Percentiles rank a stretch among this genome's conserved stretches.
Conservation (phyloP, 92 coral and sea anemone species). For the Siderastrea radians region DNA sequence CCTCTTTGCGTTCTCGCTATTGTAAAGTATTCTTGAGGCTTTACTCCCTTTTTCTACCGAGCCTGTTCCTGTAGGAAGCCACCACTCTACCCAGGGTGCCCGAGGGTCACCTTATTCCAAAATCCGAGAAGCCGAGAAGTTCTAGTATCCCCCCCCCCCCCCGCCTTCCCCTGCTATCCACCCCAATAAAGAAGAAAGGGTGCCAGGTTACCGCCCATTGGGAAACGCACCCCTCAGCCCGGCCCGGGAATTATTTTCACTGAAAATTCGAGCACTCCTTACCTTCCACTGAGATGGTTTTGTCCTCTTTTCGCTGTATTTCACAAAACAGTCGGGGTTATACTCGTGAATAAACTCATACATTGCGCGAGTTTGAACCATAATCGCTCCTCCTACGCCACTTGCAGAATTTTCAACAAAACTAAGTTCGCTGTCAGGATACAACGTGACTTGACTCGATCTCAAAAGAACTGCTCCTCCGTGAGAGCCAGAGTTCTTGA, state of each 20-base stretch:
- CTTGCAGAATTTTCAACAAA: conserved; percentile 76
- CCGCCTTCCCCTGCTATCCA: not conserved
- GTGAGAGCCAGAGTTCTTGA: conserved; percentile 65
- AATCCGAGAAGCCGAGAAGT: not conserved
- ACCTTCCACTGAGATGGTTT: conserved; percentile 93
- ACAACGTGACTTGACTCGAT: conserved; percentile 82
- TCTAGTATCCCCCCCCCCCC: not conserved
- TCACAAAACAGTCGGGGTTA: conserved; percentile 89
- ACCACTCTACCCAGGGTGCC: no score
- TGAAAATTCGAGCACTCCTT: conserved; percentile 2
- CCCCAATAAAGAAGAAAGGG: not conserved
- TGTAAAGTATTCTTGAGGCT: no score
- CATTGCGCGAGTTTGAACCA: conserved; percentile 63
- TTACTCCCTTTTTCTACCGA: no score
- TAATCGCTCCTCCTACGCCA: conserved; percentile 85
- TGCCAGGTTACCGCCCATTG: no score
- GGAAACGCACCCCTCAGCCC: not conserved
- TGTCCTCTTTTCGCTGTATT: conserved; percentile 61
- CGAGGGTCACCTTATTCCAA: no score
- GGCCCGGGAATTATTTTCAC: not conserved
- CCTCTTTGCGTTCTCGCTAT: no score
- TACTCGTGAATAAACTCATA: conserved; percentile 76
- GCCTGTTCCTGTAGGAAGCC: no score
- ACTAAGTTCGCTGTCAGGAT: conserved; percentile 81
- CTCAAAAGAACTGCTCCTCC: conserved; percentile 86